Evolutionary conservation across 1,140 invertebrate genomes (phyloP), one percentile per base, ranked within the genome.

Genomic region (Euura saliciscinereae): DNA sequence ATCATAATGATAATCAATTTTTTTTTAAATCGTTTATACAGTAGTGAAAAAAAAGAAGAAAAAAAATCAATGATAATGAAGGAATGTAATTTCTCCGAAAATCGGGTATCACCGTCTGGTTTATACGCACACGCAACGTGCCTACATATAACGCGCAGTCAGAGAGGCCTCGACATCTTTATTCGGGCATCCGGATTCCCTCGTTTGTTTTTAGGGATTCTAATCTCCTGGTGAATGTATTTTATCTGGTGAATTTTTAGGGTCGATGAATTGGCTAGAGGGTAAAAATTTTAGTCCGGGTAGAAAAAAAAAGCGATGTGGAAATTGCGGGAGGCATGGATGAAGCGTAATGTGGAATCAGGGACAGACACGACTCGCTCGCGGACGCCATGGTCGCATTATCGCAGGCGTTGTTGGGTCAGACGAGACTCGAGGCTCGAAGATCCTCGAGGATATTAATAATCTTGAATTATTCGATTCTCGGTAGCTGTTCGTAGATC

Each of bases 401-500:
- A 59, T 59, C 51, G 5, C 2, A 5, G 51, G 51, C 51, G 51
- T 11, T 59, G 51, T 11, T 59, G 13, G 51, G 28, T 28, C 28
- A 28, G 28, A n/a, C 51, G 28, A 28, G 28, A 28, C 8, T 59
- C 51, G 51, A n/a, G 51, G 51, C 51, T 8, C 10, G 46, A n/a
- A 51, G 46, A 51, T 2, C 7, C 7, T 51, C 46, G n/a, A n/a
- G 51, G 13, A 11, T 59, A n/a, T 59, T 59, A 59, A 6, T 3
- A n/a, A 59, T 59, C 8, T 11, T 11, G 13, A 59, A 59, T 59
- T 59, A 3, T 59, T 59, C 51, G 51, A 59, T 59, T 6, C 51
- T 59, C 51, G 10, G 10, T 59, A 4, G 70, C 59, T 70, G 68
- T 71, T 11, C 74, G 66, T 28, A 42, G 66, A 66, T 75, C 74